Conservation (phyloP, 2,888 invertebrate species). For the Xestobium rufovillosum region DNA sequence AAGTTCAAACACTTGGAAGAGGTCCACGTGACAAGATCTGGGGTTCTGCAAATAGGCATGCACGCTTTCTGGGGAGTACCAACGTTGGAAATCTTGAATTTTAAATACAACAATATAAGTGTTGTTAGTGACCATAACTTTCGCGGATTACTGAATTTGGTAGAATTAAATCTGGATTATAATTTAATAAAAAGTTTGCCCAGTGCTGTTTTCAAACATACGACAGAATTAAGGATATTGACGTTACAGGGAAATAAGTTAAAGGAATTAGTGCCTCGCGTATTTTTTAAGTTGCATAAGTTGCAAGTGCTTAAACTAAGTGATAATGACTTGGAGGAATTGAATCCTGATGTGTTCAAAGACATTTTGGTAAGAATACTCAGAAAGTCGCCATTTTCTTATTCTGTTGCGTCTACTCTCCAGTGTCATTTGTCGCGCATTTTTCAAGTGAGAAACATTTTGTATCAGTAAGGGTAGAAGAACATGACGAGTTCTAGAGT, state of each 20-base stretch:
- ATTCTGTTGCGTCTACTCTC: slow-evolving; percentile 1
- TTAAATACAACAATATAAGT: slow-evolving; percentile 67
- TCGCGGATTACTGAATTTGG: slow-evolving; percentile 65
- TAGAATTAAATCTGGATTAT: slow-evolving; percentile 63
- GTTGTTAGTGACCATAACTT: slow-evolving; percentile 65
- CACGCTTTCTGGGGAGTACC: slow-evolving; percentile 76
- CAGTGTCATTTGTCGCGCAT: no score
- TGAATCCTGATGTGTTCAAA: slow-evolving; percentile 72
- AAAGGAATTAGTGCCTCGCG: slow-evolving; percentile 59
- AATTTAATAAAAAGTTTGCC: slow-evolving; percentile 69
- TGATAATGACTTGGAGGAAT: slow-evolving; percentile 63
- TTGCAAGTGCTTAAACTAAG: slow-evolving; percentile 66
- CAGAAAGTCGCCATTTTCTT: no score
- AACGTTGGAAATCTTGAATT: slow-evolving; percentile 51
- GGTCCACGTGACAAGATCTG: slow-evolving; percentile 64
- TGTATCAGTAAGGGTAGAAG: no score
- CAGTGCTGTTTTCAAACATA: slow-evolving; percentile 67
- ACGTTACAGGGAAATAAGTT: slow-evolving; percentile 62
- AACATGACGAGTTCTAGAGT: no score
- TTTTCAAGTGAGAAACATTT: no score
- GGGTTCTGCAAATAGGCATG: slow-evolving; percentile 68
- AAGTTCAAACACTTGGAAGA: slow-evolving; percentile 54
- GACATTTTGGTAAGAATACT: slow-evolving; percentile 52
- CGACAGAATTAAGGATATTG: slow-evolving; percentile 60
- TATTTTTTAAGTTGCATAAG: slow-evolving; percentile 67